Evolutionary conservation across 2,888 invertebrate genomes (phyloP).

Genomic region (Gryllus longicercus): DNA sequence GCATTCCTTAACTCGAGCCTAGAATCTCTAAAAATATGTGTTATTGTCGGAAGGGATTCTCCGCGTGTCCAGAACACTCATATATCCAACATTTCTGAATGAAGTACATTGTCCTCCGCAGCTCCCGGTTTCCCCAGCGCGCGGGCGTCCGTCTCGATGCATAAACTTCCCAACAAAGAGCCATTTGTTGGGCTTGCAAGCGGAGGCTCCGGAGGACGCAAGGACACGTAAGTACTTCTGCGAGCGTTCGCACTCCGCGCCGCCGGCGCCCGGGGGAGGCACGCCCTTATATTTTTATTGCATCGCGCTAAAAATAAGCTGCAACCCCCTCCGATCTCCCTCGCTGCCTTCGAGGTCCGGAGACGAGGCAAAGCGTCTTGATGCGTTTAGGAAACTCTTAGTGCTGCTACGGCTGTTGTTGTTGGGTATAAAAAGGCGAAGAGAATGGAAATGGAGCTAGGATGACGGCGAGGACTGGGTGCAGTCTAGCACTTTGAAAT

Average conservation of each 20-base stretch:
- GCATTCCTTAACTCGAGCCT: no score
- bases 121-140: no score
- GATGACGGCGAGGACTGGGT: no score
- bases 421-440: neutral
- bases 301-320: neutral
- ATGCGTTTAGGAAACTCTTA: constrained; percentile 17
- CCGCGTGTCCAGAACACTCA: no score
- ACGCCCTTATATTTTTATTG: neutral
- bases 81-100: no score
- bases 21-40: no score
- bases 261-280: neutral
- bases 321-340: neutral
- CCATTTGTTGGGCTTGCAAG: neutral
- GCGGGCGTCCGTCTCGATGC: neutral
- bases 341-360: neutral
- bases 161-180: neutral
- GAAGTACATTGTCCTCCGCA: no score
- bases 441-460: neutral
- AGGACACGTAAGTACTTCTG: neutral
- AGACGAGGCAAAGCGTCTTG: neutral
- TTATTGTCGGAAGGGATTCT: no score
- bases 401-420: neutral
- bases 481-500: no score
- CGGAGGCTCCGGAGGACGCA: neutral
- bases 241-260: neutral